Conservation (phyloP, 2,888 invertebrate species). For the Steinernema scapterisci region DNA sequence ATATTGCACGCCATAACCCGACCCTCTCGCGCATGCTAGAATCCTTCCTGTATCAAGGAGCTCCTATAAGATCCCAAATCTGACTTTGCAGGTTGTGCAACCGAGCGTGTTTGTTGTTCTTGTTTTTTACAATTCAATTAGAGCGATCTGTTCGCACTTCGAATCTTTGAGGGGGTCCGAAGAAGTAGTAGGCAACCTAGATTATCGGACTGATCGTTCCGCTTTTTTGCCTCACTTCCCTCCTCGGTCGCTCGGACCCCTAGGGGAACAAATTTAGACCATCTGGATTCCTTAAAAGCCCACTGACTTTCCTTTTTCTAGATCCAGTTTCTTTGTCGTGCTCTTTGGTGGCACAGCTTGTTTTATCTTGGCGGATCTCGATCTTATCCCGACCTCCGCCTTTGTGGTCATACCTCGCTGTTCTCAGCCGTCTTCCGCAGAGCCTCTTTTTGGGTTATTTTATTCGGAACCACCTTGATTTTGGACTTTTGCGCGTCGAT, state of each 20-base stretch:
- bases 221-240: constrained; percentile 21
- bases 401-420: neutral
- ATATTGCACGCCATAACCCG: neutral
- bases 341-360: neutral
- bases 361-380: neutral
- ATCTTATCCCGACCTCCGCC: constrained; percentile 16
- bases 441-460: neutral
- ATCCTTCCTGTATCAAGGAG: no score
- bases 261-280: neutral
- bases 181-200: neutral
- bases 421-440: neutral
- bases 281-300: constrained; percentile 5
- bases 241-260: neutral
- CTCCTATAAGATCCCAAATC: no score
- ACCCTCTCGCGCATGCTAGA: no score
- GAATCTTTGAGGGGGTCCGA: no score
- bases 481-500: neutral
- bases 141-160: no score
- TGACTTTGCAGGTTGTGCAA: no score
- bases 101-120: no score
- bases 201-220: neutral
- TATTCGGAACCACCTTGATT: neutral
- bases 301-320: neutral
- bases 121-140: no score
- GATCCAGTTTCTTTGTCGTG: constrained; percentile 24